Base-by-base conservation (phyloP, 1,140 invertebrate species). In the Drosophila sp. region DNA sequence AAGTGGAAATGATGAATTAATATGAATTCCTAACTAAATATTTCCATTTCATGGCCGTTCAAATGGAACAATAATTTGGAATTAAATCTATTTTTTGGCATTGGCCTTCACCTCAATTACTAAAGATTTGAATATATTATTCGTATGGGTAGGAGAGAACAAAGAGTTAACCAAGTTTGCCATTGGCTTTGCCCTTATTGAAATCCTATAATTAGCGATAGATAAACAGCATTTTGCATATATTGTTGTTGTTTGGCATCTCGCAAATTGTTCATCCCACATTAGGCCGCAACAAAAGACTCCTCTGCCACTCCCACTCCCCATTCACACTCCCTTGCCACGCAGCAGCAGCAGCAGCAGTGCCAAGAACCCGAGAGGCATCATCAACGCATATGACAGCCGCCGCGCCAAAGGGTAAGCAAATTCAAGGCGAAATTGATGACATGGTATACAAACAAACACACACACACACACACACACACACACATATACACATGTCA, bases 381-480 rank as follows among this genome's bases (percentile, higher is more conserved):
- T 54, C 44, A 35, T 64, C 40, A 55, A 54, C 44, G 61, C 66
- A 69, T 60, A 70, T 74, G 81, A 84, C 66, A 85, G 75, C 61
- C 57, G 62, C 47, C 54, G 64, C 76, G 80, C 58, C 81, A 69
- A 82, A 79, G 83, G 80, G 83, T 87, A 86, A 86, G 87, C 83
- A 86, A 86, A 89, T 86, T 86, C 83, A 87, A 87, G 82, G 79
- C 79, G 61, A 86, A 86, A 87, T 86, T 86, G 82, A 86, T 86
- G 83, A 86, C 83, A 86, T 81, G 62, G 66, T 76, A 76, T 38
- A 57, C 71, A 79, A 57, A 64, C 41, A 63, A 7, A 62, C 66
- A 79, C 70, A 75, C 55, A 60, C 50, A 56, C 27, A 38, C 69
- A 27, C 41, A 64, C 30, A 30, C 30, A 30, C 30, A 30, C 30